A percentile compares a stretch with the other conserved stretches of the same genome.
Evolutionary conservation across 2,888 invertebrate genomes (phyloP).

Genomic region (Xylophagus ater): DNA sequence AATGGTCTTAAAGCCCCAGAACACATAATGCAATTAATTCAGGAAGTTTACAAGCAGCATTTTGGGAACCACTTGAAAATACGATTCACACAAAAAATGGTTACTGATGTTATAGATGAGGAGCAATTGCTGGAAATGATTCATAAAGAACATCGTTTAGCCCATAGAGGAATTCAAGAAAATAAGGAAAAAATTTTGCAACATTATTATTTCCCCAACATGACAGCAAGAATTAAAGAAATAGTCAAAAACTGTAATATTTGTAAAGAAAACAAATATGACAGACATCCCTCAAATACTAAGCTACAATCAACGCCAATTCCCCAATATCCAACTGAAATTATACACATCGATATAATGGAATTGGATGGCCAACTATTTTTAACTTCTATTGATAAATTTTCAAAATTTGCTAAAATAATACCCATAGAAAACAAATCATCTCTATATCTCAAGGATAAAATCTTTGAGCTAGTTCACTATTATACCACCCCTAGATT

Average conservation of each 20-base stretch:
- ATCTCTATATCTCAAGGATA: no score
- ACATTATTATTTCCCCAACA: constrained; percentile 7
- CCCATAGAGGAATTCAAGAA: neutral
- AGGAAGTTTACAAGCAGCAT: no score
- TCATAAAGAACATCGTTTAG: neutral
- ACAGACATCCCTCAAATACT: constrained; percentile 1
- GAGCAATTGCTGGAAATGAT: no score
- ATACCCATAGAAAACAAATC: no score
- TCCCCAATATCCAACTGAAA: constrained; percentile 6
- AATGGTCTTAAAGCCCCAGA: no score
- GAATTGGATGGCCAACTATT: constrained; percentile 1
- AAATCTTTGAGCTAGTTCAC: no score
- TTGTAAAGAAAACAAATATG: constrained; percentile 5
- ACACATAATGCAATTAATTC: no score
- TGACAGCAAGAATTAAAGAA: constrained; percentile 3
- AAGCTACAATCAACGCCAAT: constrained; percentile 5
- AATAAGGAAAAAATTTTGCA: neutral
- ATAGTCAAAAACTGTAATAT: neutral
- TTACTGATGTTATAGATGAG: no score
- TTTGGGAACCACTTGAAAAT: no score
- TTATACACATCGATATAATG: constrained; percentile 7
- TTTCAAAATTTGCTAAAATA: constrained; percentile 8
- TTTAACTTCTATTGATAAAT: constrained; percentile 12
- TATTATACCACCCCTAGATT: no score
- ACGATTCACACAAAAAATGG: no score